Conservation (phyloP, 64 coral and sea anemone genomes). For the Pocillopora damicornis region DNA sequence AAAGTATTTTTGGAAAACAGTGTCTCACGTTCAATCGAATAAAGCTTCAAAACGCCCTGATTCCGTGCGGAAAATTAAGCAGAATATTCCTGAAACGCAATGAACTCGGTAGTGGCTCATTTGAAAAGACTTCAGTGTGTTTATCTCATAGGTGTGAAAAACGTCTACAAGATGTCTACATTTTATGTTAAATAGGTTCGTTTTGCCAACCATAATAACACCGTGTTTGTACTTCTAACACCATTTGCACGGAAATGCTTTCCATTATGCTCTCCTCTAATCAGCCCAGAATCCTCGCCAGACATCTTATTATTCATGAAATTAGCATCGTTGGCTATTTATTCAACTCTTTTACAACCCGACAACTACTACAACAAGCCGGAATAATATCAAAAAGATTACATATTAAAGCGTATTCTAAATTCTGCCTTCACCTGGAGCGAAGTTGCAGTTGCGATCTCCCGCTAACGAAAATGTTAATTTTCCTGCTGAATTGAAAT, state of each 20-base stretch:
- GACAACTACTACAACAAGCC: neutral
- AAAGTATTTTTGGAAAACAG: neutral
- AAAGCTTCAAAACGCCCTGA: slow-evolving; percentile 22
- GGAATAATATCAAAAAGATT: neutral
- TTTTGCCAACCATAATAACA: slow-evolving; percentile 43
- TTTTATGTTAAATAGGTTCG: slow-evolving; percentile 95
- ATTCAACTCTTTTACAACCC: neutral
- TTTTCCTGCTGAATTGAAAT: neutral
- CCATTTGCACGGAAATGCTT: slow-evolving; percentile 32
- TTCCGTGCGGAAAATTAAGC: neutral
- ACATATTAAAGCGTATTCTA: neutral
- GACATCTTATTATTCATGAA: neutral
- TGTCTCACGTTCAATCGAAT: neutral
- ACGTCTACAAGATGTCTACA: slow-evolving; percentile 80
- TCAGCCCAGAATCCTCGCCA: neutral
- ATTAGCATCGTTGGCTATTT: neutral
- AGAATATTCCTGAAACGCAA: slow-evolving; percentile 24
- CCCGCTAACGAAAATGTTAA: neutral
- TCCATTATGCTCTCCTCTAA: neutral
- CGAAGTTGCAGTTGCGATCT: neutral
- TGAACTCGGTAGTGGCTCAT: slow-evolving; percentile 65
- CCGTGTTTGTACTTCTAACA: slow-evolving; percentile 28
- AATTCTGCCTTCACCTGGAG: neutral
- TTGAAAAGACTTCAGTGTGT: slow-evolving; percentile 78
- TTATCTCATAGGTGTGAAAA: slow-evolving; percentile 87